phyloP scores from a whole-genome alignment of 2,113 vertebrate species.

The Myrmecobius fasciatus region DNA sequence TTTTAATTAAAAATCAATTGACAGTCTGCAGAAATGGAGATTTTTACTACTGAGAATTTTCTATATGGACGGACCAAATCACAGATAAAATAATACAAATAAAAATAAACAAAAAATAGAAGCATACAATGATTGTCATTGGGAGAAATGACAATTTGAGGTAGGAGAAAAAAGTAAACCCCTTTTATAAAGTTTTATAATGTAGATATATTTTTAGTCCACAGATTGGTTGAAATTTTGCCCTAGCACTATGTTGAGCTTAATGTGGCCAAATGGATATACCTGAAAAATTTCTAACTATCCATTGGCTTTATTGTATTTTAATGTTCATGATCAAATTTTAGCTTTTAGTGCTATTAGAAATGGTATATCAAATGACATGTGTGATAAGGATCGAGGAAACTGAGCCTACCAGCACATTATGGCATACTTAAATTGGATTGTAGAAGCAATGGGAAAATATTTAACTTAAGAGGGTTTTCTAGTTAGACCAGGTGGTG shows the following conservation, averaged over 20 bases:
- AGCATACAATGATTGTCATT: not conserved
- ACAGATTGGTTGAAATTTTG: not conserved
- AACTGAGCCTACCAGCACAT: slow-evolving; percentile 31
- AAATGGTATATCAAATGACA: slow-evolving; percentile 41
- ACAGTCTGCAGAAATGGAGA: not conserved
- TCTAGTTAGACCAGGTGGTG: slow-evolving; percentile 46
- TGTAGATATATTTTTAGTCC: not conserved
- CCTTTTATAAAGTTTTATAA: not conserved
- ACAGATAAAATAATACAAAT: not conserved
- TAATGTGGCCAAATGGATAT: not conserved
- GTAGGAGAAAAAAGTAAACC: not conserved
- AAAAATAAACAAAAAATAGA: not conserved
- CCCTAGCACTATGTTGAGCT: not conserved
- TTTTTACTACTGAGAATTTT: not conserved
- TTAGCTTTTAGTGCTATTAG: slow-evolving; percentile 47
- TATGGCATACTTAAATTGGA: slow-evolving; percentile 7
- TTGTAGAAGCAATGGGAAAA: slow-evolving; percentile 39
- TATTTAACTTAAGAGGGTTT: slow-evolving; percentile 36
- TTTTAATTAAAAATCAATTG: not conserved
- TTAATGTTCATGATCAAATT: slow-evolving; percentile 33
- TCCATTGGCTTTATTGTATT: slow-evolving; percentile 6
- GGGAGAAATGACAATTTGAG: not conserved
- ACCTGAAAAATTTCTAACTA: not conserved
- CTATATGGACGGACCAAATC: not conserved
- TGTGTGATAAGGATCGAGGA: slow-evolving; percentile 30